Evolutionary conservation across 2,113 vertebrate species (phyloP), one percentile per base, ranked within the genome.

Genomic region (Hypomesus transpacificus): DNA sequence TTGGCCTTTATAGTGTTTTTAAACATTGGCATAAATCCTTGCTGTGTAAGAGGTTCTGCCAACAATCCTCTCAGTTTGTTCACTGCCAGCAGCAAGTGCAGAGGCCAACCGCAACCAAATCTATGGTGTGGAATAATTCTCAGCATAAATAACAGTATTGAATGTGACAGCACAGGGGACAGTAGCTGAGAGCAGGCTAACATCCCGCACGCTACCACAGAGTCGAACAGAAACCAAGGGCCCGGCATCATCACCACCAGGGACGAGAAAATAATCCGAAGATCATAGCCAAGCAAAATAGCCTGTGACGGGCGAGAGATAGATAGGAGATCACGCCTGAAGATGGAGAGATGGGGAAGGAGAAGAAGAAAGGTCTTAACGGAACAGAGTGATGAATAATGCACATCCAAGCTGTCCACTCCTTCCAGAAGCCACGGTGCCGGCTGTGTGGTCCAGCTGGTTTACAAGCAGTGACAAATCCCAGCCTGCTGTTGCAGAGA

Each of bases 351-450:
- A 86, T 83, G 79, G 77, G 81, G 73, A 86, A 16, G 56, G 24
- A 70, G 62, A 9, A 28, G 7, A 68, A 20, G n/a, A 56, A 56
- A 76, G 74, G 60, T 82, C 76, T 70, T 70, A 78, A 66, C 71
- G 84, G 84, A 87, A 77, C 77, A 85, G 34, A 17, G 66, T 11
- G 54, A 87, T 89, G 75, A 89, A 89, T 89, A 84, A 89, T 87
- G 75, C 64, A 88, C 89, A 71, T 34, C 70, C 59, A 70, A 59
- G 66, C 71, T 80, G 75, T 76, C 75, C 72, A 61, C 62, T 77
- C 81, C 78, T 88, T 82, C 74, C 77, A 69, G 69, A 76, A 66
- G 69, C 72, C 73, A 69, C 60, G 50, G 75, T 71, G 70, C 71
- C 65, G 80, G 21, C 54, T 86, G 85, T 75, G 65, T 52, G 5